Conservation (phyloP, 37 sponge, comb jelly and placozoan genomes). For the Dysidea cf. avara region DNA sequence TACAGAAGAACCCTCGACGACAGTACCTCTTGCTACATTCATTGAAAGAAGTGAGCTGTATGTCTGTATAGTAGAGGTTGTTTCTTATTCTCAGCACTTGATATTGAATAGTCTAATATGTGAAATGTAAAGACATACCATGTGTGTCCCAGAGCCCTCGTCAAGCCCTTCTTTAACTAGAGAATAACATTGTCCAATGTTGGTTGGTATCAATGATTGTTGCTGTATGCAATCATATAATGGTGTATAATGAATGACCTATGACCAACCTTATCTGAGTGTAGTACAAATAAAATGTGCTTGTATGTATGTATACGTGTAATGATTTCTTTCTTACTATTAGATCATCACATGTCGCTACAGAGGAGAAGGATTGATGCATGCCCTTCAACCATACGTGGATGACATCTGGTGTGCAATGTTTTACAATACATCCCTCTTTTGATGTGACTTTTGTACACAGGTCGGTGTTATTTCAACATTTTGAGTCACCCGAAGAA, state of each 20-base stretch:
- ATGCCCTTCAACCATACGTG: slow-evolving; percentile 59
- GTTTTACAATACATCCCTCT: too few species aligned
- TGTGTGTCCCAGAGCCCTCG: background rate
- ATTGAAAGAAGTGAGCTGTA: slow-evolving; percentile 92
- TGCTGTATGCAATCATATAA: too few species aligned
- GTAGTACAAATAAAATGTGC: too few species aligned
- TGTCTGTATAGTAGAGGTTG: too few species aligned
- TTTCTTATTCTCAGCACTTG: too few species aligned
- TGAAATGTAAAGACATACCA: too few species aligned
- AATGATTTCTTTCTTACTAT: background rate
- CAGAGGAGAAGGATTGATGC: slow-evolving; percentile 51
- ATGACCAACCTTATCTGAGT: too few species aligned
- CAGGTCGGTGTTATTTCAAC: slow-evolving; percentile 85
- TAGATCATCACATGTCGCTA: slow-evolving; percentile 58
- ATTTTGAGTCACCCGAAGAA: slow-evolving; percentile 90
- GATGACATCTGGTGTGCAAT: slow-evolving; percentile 77
- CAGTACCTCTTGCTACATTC: slow-evolving; percentile 97
- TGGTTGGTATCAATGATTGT: too few species aligned
- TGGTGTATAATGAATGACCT: too few species aligned
- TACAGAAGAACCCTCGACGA: slow-evolving; percentile 73
- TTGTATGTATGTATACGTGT: too few species aligned
- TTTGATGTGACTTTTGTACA: background rate
- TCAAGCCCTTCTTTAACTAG: background rate
- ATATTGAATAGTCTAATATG: too few species aligned
- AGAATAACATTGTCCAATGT: too few species aligned